Evolutionary conservation across 2,888 invertebrate species (phyloP).

Genomic region (Chromoteleia sp.): DNA sequence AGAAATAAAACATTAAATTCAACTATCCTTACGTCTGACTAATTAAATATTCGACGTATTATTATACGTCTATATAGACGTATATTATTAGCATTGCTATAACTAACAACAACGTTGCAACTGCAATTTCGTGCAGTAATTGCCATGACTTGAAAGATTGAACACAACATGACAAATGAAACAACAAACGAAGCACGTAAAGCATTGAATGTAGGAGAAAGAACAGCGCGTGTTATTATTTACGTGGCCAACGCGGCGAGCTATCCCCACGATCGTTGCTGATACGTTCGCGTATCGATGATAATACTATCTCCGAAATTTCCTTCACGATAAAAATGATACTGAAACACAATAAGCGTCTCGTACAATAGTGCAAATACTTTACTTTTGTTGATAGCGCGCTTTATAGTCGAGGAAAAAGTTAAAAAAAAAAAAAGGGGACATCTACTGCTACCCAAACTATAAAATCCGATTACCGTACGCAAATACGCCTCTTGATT

Average conservation of each 20-base stretch:
- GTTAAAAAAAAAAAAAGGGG: not conserved
- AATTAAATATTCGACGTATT: constrained; percentile 10
- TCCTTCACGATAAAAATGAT: constrained; percentile 9
- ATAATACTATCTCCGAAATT: constrained; percentile 21
- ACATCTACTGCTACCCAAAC: not conserved
- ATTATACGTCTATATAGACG: no score
- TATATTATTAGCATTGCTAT: not conserved
- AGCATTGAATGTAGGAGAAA: constrained; percentile 17
- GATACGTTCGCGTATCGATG: not conserved
- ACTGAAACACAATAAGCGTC: not conserved
- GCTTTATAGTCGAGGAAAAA: not conserved
- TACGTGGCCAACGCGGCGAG: not conserved
- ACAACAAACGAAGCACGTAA: constrained; percentile 8
- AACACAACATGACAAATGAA: constrained; percentile 7
- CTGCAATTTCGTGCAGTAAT: constrained; percentile 8
- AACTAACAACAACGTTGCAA: constrained; percentile 18
- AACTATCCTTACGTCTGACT: constrained; percentile 3
- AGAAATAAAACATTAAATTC: no score
- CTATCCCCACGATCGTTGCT: not conserved
- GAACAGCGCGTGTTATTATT: constrained; percentile 15
- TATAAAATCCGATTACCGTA: constrained; percentile 14
- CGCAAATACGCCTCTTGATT: constrained; percentile 2
- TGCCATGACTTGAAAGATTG: constrained; percentile 21
- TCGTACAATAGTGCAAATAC: constrained; percentile 8
- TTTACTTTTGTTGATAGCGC: not conserved